Evolutionary conservation across 2,797 vertebrate species (phyloP).

Genomic region (Pseudomugil gertrudae): DNA sequence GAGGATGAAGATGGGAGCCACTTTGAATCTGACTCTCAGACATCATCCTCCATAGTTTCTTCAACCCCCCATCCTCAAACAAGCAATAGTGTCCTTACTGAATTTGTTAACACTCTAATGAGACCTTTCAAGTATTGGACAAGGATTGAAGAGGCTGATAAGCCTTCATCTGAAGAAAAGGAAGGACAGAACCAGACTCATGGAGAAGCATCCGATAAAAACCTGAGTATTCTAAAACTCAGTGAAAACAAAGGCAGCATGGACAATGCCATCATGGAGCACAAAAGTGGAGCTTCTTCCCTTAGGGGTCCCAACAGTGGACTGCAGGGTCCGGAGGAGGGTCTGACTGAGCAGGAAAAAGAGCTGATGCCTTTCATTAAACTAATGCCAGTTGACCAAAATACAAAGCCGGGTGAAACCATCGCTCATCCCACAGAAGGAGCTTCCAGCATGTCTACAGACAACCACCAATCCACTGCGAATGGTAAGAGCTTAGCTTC

Average conservation of each 20-base stretch:
- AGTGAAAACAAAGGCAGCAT: constrained; percentile 63
- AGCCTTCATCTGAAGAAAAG: constrained; percentile 45
- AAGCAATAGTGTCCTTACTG: constrained; percentile 73
- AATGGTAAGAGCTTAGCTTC: constrained; percentile 57
- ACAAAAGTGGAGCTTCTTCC: constrained; percentile 43
- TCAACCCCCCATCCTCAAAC: constrained; percentile 69
- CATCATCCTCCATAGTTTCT: constrained; percentile 43
- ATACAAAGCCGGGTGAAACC: constrained; percentile 32
- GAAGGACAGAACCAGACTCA: constrained; percentile 50
- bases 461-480: constrained; percentile 28
- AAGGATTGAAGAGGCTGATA: constrained; percentile 22
- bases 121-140: constrained; percentile 80
- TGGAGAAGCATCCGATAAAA: constrained; percentile 45
- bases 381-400: constrained; percentile 52
- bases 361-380: constrained; percentile 69
- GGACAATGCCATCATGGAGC: constrained; percentile 78
- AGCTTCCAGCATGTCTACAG: constrained; percentile 34
- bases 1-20: constrained; percentile 62
- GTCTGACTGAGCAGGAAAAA: constrained; percentile 79
- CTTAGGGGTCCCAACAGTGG: constrained; percentile 43
- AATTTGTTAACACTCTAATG: constrained; percentile 81
- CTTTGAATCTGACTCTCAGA: constrained; percentile 44
- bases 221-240: constrained; percentile 48
- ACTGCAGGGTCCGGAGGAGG: constrained; percentile 58
- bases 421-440: constrained; percentile 36